A percentile compares a stretch with the other conserved stretches of the same genome.
Conservation (phyloP, 2,113 vertebrate genomes). For the Procavia capensis region DNA sequence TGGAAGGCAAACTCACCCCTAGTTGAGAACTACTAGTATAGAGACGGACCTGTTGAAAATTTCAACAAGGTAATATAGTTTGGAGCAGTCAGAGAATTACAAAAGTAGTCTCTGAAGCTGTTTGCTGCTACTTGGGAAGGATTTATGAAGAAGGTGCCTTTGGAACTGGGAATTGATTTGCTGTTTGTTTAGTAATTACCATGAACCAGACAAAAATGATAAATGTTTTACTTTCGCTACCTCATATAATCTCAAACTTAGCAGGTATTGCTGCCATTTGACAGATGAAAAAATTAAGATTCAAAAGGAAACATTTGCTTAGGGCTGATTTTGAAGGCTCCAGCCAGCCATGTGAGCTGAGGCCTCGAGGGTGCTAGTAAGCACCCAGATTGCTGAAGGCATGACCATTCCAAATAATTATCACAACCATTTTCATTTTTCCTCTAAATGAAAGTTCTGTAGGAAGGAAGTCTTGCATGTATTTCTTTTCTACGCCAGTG, state of each 20-base stretch:
- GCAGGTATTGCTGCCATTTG: background rate
- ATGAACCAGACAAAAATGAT: conserved; percentile 23
- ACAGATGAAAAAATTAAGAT: background rate
- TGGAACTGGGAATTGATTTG: conserved; percentile 34
- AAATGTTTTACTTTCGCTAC: background rate
- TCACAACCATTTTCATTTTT: background rate
- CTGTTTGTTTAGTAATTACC: conserved; percentile 28
- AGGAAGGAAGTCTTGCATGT: background rate
- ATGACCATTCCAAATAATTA: background rate
- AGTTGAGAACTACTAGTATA: background rate
- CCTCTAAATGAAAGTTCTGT: background rate
- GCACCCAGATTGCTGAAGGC: background rate
- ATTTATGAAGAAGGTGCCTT: background rate
- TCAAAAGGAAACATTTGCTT: background rate
- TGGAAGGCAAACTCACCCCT: background rate
- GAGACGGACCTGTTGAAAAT: background rate
- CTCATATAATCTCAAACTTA: background rate
- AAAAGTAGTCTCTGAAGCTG: background rate
- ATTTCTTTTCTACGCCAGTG: background rate
- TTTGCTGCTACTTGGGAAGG: background rate
- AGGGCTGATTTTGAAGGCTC: background rate
- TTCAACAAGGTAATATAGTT: no score
- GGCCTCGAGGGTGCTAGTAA: background rate
- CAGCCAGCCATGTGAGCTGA: background rate
- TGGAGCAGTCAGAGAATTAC: background rate